Evolutionary conservation across 2,797 vertebrate species (phyloP), one percentile per base, ranked within the genome.

Genomic region (Falco berigora): DNA sequence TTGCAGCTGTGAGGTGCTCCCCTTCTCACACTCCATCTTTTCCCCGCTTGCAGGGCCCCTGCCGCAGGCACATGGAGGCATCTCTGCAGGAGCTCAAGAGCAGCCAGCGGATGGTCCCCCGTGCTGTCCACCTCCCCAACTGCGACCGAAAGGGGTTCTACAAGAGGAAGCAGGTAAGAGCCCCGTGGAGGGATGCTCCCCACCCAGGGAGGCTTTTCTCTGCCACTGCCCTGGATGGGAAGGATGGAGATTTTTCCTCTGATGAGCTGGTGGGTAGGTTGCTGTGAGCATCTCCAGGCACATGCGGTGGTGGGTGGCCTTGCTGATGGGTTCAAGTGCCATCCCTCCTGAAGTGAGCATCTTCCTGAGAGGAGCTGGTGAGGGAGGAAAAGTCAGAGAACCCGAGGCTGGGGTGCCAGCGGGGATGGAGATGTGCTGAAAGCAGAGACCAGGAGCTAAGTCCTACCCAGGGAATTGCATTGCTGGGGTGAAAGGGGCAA

Each of bases 111-210:
- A 98, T 99, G 93, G 98, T 99, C 90, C 98, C 99, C 47, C 98
- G 98, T 0, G 98, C 99, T 1, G 98, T 99, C 90, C 99, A 99
- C 93, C 98, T 99, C 91, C 99, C 99, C 95, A 99, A 99, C 98
- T 99, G 99, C 5, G 99, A 99, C 98, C 98, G 98, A 88, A 99
- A 99, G 96, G 99, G 99, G 50, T 99, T 99, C 98, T 99, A 99
- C 98, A 99, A 99, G 97, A 99, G 99, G 96, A 99, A 99, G 97
- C 99, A 99, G 98, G 99, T 99, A 87, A 25, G 93, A 63, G 17
- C 22, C 44, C 30, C 14, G 6, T 1, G 8, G 30, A 80, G 49
- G 14, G 59, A 59, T 14, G 27, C 66, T 77, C 17, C 27, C 38
- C 14, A 59, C 10, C 11, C 44, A 27, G n/a, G 42, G 79, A 40